phyloP scores from a whole-genome alignment of 2,113 vertebrate species.

The Stigmatopora nigra region DNA sequence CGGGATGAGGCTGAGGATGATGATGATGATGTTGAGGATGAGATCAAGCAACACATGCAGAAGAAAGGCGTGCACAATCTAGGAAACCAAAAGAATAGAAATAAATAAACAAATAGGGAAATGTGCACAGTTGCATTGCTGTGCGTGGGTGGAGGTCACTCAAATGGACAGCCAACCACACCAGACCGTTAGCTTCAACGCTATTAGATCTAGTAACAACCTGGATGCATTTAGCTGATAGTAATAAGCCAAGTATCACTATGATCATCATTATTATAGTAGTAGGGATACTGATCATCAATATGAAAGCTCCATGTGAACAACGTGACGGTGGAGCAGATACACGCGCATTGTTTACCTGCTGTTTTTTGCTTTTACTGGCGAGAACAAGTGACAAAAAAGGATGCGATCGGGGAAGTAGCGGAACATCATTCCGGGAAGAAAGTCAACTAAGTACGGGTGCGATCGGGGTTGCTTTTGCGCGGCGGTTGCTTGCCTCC shows the following conservation, averaged over 20 bases:
- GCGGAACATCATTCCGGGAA: neutral
- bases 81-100: neutral
- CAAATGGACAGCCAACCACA: neutral
- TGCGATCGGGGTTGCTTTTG: constrained; percentile 9
- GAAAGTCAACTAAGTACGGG: neutral
- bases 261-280: too few relatives aligned
- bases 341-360: constrained; percentile 18
- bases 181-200: constrained; percentile 38
- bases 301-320: neutral
- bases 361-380: constrained; percentile 9
- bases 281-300: too few relatives aligned
- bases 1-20: neutral
- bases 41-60: neutral
- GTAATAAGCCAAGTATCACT: too few relatives aligned
- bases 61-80: neutral
- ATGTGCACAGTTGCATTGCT: neutral
- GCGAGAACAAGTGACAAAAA: constrained; percentile 7
- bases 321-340: neutral
- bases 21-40: neutral
- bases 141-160: constrained; percentile 25
- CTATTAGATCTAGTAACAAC: constrained; percentile 31
- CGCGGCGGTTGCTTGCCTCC: constrained; percentile 51
- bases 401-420: neutral
- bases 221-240: constrained; percentile 16
- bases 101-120: neutral